Base-by-base conservation (phyloP, 1,140 invertebrate genomes). In the Caenorhabditis brenneri region DNA sequence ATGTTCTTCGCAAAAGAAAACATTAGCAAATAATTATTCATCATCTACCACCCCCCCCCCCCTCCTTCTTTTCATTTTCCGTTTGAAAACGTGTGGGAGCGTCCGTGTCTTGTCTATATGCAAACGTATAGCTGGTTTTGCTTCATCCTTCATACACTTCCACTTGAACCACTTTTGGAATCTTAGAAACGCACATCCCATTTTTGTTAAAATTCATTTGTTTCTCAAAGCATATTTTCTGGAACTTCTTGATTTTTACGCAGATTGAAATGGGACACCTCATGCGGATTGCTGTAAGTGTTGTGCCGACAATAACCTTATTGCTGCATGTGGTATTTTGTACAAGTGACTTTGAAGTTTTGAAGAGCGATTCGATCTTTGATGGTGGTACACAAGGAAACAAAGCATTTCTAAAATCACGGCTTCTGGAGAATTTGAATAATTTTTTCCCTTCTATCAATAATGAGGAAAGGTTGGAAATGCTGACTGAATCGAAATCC, bases 361-460 rank as follows among this genome's bases (percentile, higher is more conserved):
- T 74, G 36, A 74, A 74, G n/a, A 74, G 42, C n/a, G 65, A 74
- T 12, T 74, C 65, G 12, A 74, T 74, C 10, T 74, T 74, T 24
- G 65, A 74, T 19, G 65, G 65, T 9, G 65, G 65, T 19, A 74
- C 65, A 12, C 65, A 74, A 24, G 65, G 65, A 0, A 74, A 74
- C 36, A 74, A 82, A n/a, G 60, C 48, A 16, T 82, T 82, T 74
- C n/a, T 82, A 27, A 82, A 82, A 51, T 69, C 55, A 0, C 12
- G 58, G 27, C 81, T 82, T 46, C 24, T 82, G 24, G 58, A 74
- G 9, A 82, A 82, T 51, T 36, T 82, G 46, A 82, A 82, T 24
- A 82, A 51, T 49, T 82, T 82, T 51, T 82, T 69, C 39, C 55
- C 55, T 0, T 48, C 46, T 49, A 46, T 74, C 7, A 74, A 74